phyloP scores from a whole-genome alignment of 2,888 invertebrate genomes.

The Apodemia mormo region DNA sequence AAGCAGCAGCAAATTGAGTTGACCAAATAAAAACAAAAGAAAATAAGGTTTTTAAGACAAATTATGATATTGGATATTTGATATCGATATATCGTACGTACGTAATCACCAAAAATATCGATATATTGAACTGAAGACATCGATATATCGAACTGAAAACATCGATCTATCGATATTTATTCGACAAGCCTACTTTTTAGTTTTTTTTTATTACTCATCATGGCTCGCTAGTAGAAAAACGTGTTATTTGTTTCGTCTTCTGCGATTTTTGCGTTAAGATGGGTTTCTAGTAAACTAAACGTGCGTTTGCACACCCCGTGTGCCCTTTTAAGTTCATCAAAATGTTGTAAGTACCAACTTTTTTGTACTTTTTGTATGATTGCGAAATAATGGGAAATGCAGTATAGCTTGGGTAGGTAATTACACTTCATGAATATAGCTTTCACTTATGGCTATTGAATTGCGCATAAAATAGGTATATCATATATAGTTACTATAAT shows the following conservation, averaged over 20 bases:
- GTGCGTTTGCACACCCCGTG: constrained; percentile 87
- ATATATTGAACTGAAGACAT: no score
- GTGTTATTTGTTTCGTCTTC: constrained; percentile 71
- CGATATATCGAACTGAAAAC: no score
- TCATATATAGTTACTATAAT: background rate
- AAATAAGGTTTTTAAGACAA: no score
- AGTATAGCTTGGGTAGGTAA: background rate
- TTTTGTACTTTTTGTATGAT: background rate
- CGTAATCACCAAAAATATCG: no score
- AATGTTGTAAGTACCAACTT: constrained; percentile 85
- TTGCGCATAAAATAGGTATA: background rate
- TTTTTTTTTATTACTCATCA: constrained; percentile 67
- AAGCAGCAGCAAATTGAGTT: no score
- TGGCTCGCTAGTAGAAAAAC: constrained; percentile 63
- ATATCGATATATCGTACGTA: no score
- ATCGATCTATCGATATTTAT: no score
- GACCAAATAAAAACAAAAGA: no score
- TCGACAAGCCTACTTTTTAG: no score
- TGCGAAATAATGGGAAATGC: constrained; percentile 15
- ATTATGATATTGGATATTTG: no score
- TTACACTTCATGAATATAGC: constrained; percentile 12
- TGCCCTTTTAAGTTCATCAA: constrained; percentile 82
- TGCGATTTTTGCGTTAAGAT: constrained; percentile 84
- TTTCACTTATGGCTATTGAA: constrained; percentile 1
- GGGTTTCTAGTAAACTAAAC: constrained; percentile 86